Percentiles rank a stretch among this genome's conserved stretches.
Evolutionary conservation across 2,113 vertebrate species (phyloP).

Genomic region (Pandion haliaetus): DNA sequence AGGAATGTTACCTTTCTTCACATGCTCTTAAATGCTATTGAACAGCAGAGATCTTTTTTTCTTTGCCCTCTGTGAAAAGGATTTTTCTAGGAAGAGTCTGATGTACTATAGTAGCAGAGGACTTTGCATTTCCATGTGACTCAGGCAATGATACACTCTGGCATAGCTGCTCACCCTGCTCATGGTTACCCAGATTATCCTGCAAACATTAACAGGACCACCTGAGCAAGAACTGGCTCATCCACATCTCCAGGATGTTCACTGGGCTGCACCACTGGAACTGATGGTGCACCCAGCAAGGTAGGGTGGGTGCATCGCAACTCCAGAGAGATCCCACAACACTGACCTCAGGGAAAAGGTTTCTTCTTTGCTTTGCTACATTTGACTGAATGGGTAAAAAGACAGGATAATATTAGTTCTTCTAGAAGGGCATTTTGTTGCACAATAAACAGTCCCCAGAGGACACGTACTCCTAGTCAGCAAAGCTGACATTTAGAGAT

Average conservation of each 20-base stretch:
- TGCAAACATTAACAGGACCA: not conserved
- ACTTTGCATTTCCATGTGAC: not conserved
- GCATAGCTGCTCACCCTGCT: not conserved
- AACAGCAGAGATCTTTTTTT: not conserved
- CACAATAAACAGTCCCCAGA: not conserved
- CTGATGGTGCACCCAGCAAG: not conserved
- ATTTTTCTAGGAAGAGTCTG: not conserved
- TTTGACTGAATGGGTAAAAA: not conserved
- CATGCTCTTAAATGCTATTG: not conserved
- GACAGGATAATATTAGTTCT: not conserved
- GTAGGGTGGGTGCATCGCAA: not conserved
- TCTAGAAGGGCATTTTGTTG: not conserved
- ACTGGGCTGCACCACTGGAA: not conserved
- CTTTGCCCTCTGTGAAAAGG: not conserved
- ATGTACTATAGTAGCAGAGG: not conserved
- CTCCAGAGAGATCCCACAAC: not conserved
- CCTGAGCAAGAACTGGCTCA: not conserved
- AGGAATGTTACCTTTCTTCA: not conserved
- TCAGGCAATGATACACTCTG: not conserved
- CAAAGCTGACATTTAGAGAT: not conserved
- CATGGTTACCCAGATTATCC: not conserved
- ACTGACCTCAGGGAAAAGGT: not conserved
- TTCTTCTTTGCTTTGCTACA: not conserved
- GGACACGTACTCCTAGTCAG: not conserved
- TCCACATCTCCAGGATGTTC: not conserved